Evolutionary conservation across 2,113 vertebrate genomes (phyloP).

Genomic region (Centropus unirufus): DNA sequence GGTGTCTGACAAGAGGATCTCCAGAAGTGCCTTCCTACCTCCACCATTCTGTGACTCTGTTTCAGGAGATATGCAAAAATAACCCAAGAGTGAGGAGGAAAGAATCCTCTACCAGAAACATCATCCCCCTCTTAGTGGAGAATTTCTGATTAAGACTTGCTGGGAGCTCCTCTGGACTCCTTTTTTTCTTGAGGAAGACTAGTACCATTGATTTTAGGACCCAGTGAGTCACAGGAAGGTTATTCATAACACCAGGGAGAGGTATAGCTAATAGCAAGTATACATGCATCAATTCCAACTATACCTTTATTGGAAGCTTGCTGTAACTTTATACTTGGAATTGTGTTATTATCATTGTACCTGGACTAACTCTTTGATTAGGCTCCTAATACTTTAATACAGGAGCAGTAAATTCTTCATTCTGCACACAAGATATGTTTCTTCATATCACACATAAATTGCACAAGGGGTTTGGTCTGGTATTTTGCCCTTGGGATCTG

Average conservation of each 20-base stretch:
- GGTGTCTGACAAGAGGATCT: not conserved
- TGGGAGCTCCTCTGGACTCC: not conserved
- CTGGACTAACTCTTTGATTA: not conserved
- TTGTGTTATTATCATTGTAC: not conserved
- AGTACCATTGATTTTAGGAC: not conserved
- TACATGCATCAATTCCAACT: not conserved
- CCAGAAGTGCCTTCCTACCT: not conserved
- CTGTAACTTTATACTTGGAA: not conserved
- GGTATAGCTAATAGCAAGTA: not conserved
- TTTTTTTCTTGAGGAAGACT: not conserved
- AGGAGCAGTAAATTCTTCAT: not conserved
- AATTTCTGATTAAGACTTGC: not conserved
- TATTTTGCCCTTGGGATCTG: conserved; percentile 5
- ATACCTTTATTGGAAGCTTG: not conserved
- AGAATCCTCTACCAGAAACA: not conserved
- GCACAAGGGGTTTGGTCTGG: not conserved
- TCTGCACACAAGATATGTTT: not conserved
- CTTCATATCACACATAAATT: not conserved
- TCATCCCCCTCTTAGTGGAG: not conserved
- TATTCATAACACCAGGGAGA: not conserved
- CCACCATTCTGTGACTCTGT: not conserved
- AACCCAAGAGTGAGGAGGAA: not conserved
- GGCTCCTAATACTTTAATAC: not conserved
- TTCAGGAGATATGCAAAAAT: not conserved
- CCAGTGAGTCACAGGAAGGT: not conserved